Percentiles rank a stretch among this genome's conserved stretches.
These are phyloP conservation scores for Engraulis encrasicolus DNA, from an alignment of 2,113 vertebrate genomes.

Conservation along the genomic window DNA sequence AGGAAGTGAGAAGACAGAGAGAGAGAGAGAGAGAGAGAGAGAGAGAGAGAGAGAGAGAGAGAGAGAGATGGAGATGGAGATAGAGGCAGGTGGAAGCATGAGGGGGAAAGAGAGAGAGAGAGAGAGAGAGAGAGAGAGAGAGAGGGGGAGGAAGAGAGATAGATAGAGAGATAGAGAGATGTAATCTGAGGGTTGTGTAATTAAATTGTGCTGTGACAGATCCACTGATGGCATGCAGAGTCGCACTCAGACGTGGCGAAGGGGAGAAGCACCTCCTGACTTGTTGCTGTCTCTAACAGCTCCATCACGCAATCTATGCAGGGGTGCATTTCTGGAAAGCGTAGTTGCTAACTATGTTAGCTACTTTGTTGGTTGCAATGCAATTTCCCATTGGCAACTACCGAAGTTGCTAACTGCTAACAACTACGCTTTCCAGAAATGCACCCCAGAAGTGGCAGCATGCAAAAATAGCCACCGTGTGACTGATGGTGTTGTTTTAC, in stretches of 20 bases:
- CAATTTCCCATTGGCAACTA: no score
- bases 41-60: not conserved
- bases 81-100: no score
- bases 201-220: not conserved
- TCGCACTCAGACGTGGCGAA: not conserved
- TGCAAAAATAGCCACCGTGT: not conserved
- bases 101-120: not conserved
- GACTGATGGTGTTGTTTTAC: not conserved
- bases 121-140: not conserved
- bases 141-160: not conserved
- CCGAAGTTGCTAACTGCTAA: no score
- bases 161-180: not conserved
- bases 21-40: not conserved
- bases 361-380: no score
- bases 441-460: not conserved
- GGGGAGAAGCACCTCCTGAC: not conserved
- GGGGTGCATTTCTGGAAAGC: no score
- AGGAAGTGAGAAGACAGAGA: not conserved
- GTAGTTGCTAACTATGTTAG: no score
- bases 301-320: not conserved
- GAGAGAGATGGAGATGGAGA: not conserved
- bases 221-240: not conserved
- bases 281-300: not conserved
- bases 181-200: not conserved
- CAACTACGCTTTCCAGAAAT: no score